phyloP scores from a whole-genome alignment of 2,888 invertebrate species.

The Quadroppia sp. region DNA sequence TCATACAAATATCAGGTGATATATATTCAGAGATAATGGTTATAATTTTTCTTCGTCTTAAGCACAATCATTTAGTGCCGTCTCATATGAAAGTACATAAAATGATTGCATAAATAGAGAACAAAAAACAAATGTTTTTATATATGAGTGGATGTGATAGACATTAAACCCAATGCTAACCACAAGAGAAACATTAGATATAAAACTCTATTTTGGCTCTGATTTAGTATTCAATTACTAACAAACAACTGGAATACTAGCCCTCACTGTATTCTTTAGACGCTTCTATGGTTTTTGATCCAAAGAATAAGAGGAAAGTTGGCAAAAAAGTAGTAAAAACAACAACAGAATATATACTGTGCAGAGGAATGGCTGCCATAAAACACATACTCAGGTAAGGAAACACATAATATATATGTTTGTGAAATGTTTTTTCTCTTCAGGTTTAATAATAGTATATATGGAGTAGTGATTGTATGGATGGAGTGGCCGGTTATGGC shows the following conservation, averaged over 20 bases:
- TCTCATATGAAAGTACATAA: neutral
- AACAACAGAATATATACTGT: neutral
- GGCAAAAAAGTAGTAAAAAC: neutral
- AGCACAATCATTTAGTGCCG: neutral
- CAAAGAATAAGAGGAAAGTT: neutral
- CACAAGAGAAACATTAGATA: slow-evolving; percentile 20
- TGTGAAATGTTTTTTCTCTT: neutral
- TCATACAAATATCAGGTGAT: too few relatives aligned
- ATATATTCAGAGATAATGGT: too few relatives aligned
- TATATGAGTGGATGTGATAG: neutral
- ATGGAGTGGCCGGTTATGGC: slow-evolving; percentile 6
- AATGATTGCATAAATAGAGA: neutral
- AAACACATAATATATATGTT: too few relatives aligned
- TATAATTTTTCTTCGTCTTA: neutral
- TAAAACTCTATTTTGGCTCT: neutral
- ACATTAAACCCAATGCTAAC: slow-evolving; percentile 1
- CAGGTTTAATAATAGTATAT: neutral
- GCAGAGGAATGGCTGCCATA: neutral
- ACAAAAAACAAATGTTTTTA: neutral
- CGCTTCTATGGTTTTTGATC: neutral
- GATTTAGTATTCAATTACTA: slow-evolving; percentile 1
- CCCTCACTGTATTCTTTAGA: neutral
- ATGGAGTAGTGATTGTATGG: neutral
- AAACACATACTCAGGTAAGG: neutral
- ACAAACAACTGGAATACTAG: neutral